Base-by-base conservation (phyloP, 2,888 invertebrate species). In the Calameuta idolon region DNA sequence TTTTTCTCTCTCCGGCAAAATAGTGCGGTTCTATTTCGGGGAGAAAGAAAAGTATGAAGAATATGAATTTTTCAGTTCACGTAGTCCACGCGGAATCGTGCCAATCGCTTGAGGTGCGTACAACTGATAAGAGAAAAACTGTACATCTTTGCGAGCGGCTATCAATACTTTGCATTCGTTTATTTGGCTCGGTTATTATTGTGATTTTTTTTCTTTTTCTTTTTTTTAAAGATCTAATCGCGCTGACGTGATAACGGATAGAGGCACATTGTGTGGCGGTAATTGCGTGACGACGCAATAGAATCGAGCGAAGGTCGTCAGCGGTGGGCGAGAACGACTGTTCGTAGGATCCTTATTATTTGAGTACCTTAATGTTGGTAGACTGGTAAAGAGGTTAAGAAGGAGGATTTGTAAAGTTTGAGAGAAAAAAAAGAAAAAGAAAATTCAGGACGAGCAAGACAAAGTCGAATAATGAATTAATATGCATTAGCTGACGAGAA, bases 401-500 rank as follows among this genome's bases (percentile, higher is more conserved):
- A 80, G 74, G 76, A 82, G 40, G 23, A 84, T 81, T 73, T 37
- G 74, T 69, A 37, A 75, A 73, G 71, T 81, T 74, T 12, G 69
- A 69, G 37, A 69, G 55, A 69, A 76, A 37, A 30, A 76, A 37
- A 30, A 55, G n/a, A 35, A 69, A 74, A 33, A 11, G 31, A 74
- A 76, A 55, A 78, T n/a, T 73, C 35, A 30, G 33, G 33, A 30
- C 77, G n/a, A 78, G 23, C 74, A 71, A 68, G 77, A 79, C 79
- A 73, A 78, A 76, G 77, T 74, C 40, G 76, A 80, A 80, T 80
- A n/a, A 79, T 77, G 77, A 76, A 79, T 68, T 79, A 77, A 78
- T 73, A 79, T 78, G 81, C 78, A 85, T 87, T 86, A 87, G 84
- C 87, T 85, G 84, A 83, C 79, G 85, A 85, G 82, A 84, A 86